Base-by-base conservation (phyloP, 2,113 vertebrate genomes). In the Oreochromis aureus region DNA sequence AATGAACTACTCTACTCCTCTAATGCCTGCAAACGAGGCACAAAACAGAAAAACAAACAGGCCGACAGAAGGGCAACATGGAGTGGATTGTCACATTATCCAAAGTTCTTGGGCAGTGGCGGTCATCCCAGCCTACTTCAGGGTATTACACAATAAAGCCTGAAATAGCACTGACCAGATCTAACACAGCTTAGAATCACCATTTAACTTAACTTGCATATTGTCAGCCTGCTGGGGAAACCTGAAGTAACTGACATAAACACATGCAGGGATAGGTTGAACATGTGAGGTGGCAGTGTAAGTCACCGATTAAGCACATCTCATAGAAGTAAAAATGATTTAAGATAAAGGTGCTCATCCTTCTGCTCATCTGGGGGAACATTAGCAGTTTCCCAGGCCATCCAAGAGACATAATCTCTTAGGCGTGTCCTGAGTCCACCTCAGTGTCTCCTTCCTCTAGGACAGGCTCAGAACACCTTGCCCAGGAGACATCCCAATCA, bases 261-360 rank as follows among this genome's bases (percentile, higher is more conserved):
- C 0, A 0, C 15, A 59, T 59, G 5, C 3, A 59, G 4, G 4
- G 9, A 32, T 27, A 15, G 6, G 24, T 5, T 11, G 0, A 30
- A 30, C 19, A 0, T 0, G 2, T 13, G 0, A 58, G 56, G 0
- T 54, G 0, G 51, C 19, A n/a, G 0, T 54, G 19, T 54, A 54
- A 54, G 51, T 0, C 51, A 54, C 51, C 0, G 5, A 53, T 53
- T 53, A 53, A 53, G 18, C 0, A n/a, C 8, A 53, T 53, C 51
- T 0, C 0, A 53, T 0, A 53, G 0, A 53, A n/a, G 0, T 53
- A n/a, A 53, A 53, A 2, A 53, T 0, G 8, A 10, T 53, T 53
- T 53, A 53, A 53, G 18, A 53, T 5, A 53, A 53, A 53, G 18
- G 5, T 53, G 18, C 51, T 53, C 18, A 2, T 53, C 51, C 18